Base-by-base conservation (phyloP, 2,113 vertebrate genomes). In the Gavialis gangeticus region DNA sequence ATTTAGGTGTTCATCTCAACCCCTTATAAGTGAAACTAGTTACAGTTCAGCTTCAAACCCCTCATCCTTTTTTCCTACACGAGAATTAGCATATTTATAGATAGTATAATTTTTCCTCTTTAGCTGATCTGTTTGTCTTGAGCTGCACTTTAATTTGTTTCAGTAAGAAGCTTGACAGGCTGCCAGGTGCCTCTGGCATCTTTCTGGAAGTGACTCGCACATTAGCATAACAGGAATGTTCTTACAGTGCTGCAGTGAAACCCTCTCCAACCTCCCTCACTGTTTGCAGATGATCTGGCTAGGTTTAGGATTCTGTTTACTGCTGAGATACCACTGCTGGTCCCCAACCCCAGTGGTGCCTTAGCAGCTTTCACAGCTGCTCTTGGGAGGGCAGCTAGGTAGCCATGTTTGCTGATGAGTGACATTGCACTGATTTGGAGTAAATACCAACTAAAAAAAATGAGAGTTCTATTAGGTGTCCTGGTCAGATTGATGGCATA, bases 41-140 rank as follows among this genome's bases (percentile, higher is more conserved):
- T 89, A 90, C 58, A 69, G n/a, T n/a, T 46, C 46, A 76, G 88
- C 71, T 94, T 94, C 46, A 57, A 71, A 85, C 57, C 87, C 34
- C 30, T 88, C 71, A 82, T 76, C 28, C 60, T 27, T 10, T 10
- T 27, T 12, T 12, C 10, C 18, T n/a, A 66, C 69, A 21, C 79
- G 63, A 60, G 85, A 96, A 91, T 88, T 86, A 89, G 78, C 63
- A 77, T 91, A 91, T 94, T 96, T 87, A 88, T 91, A 93, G 77
- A 81, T 28, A 84, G 46, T 85, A 82, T 57, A 69, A 87, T 79
- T 57, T 91, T 73, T 94, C 92, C 83, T 89, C 88, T 85, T 82
- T 73, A 93, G 85, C 71, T 95, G 63, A 89, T 92, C 78, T 87
- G 66, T 80, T 93, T 75, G 82, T 77, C 90, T 66, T 60, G 85